Conservation (phyloP, 2,797 vertebrate genomes). For the Apodemus agrarius region DNA sequence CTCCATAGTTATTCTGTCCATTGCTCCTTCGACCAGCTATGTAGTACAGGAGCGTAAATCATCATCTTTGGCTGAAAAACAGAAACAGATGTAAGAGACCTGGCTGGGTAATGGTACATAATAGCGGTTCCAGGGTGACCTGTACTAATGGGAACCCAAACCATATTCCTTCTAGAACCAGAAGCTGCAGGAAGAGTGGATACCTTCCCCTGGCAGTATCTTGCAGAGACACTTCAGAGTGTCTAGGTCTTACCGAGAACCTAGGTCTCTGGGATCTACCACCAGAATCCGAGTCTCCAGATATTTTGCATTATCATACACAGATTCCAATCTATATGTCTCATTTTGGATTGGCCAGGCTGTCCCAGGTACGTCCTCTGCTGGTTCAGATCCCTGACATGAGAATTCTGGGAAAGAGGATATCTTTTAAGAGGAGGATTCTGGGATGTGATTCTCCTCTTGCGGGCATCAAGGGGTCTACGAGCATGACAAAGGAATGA, state of each 20-base stretch:
- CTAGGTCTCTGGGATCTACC: background rate
- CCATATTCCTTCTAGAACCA: background rate
- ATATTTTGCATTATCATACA: constrained; percentile 7
- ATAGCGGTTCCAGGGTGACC: background rate
- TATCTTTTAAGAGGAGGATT: background rate
- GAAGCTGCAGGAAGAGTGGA: background rate
- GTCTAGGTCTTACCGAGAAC: background rate
- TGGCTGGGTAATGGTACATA: background rate
- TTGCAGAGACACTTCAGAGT: background rate
- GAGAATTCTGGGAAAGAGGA: background rate
- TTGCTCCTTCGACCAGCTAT: background rate
- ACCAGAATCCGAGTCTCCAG: background rate
- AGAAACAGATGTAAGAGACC: background rate
- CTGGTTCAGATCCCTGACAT: background rate
- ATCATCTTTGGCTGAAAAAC: constrained; percentile 31
- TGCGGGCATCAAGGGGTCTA: background rate
- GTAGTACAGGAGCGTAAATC: background rate
- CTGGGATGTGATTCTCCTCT: background rate
- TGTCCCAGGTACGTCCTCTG: background rate
- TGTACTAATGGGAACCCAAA: background rate
- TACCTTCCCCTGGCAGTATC: background rate
- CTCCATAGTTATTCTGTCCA: background rate
- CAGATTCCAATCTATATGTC: background rate
- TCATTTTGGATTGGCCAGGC: background rate
- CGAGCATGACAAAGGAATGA: background rate